A percentile compares a stretch with the other conserved stretches of the same genome.
phyloP scores from a whole-genome alignment of 1,140 invertebrate species.

The Drosophila pruinosa region DNA sequence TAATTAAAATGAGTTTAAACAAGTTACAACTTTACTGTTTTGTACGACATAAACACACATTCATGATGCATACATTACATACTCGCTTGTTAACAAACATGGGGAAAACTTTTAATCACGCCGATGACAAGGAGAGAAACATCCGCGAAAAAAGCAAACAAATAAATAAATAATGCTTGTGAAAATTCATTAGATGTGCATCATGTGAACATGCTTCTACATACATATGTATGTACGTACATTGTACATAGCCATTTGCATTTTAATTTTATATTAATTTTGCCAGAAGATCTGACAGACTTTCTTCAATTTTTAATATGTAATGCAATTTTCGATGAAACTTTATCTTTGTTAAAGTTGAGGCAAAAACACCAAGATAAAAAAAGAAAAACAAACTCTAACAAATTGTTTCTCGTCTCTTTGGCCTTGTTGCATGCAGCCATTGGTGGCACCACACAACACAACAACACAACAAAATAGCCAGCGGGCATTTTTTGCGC shows the following conservation, averaged over 20 bases:
- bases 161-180: background rate
- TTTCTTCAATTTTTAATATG: constrained; percentile 47
- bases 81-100: background rate
- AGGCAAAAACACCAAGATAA: constrained; percentile 13
- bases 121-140: background rate
- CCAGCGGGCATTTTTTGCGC: constrained; percentile 54
- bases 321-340: constrained; percentile 71
- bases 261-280: constrained; percentile 66
- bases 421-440: constrained; percentile 33
- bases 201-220: no score
- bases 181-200: background rate
- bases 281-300: constrained; percentile 10
- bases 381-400: background rate
- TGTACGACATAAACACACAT: background rate
- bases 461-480: constrained; percentile 51
- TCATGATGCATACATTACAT: background rate
- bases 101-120: background rate
- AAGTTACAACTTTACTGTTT: background rate
- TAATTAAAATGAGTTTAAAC: background rate
- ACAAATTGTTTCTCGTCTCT: constrained; percentile 16
- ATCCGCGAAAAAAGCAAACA: background rate
- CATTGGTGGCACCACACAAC: background rate
- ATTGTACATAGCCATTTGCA: background rate
- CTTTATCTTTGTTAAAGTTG: constrained; percentile 56
- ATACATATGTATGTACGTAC: background rate